Evolutionary conservation across 2,888 invertebrate genomes (phyloP).

Genomic region (Conomelus anceps): DNA sequence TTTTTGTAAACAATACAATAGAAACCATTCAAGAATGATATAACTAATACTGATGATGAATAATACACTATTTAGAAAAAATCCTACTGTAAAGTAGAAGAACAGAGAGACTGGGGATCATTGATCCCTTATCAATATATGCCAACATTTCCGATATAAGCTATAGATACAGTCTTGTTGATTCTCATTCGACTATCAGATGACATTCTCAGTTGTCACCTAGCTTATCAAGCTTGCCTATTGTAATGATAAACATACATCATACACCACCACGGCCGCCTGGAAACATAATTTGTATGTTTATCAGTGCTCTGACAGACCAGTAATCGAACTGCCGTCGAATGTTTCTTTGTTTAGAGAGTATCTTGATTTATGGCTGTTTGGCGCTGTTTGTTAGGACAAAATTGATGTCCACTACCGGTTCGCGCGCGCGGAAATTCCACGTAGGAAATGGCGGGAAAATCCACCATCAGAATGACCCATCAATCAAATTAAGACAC

Average conservation of each 20-base stretch:
- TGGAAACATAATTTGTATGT: not conserved
- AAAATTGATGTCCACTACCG: not conserved
- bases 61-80: no score
- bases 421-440: no score
- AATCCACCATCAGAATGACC: not conserved
- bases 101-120: no score
- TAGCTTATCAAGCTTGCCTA: not conserved
- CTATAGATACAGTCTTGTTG: no score
- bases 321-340: not conserved
- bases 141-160: no score
- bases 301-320: not conserved
- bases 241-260: not conserved
- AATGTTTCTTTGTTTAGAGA: not conserved
- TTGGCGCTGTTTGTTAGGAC: not conserved
- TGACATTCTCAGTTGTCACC: not conserved
- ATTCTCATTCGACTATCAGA: no score
- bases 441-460: no score
- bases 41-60: no score
- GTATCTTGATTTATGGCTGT: not conserved
- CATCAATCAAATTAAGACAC: not conserved
- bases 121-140: no score
- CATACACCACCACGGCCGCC: not conserved
- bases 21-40: no score
- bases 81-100: no score
- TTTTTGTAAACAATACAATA: no score